These are phyloP conservation scores for Phylloscopus whistleri DNA, from an alignment of 2,113 vertebrate species.

Conservation along the genomic window DNA sequence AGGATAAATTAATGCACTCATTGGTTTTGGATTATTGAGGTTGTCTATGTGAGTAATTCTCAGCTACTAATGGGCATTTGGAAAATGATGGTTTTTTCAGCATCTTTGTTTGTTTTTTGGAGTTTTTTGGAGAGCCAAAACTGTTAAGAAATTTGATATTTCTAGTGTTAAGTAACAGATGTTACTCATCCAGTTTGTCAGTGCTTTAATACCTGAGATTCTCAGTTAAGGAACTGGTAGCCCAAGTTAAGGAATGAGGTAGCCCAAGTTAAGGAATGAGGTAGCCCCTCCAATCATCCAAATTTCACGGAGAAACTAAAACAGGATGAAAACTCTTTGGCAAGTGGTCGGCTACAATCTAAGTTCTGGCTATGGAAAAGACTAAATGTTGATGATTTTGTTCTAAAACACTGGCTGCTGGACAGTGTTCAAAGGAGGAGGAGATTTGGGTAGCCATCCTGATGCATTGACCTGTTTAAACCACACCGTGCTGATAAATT, in stretches of 20 bases:
- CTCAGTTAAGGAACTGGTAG: background rate
- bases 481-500: background rate
- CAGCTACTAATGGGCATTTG: background rate
- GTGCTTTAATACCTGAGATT: background rate
- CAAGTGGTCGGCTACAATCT: background rate
- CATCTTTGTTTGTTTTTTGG: background rate
- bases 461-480: background rate
- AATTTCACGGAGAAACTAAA: background rate
- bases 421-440: background rate
- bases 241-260: background rate
- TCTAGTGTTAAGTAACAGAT: background rate
- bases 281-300: background rate
- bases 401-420: background rate
- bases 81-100: background rate
- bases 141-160: background rate
- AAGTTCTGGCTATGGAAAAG: background rate
- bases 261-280: background rate
- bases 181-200: background rate
- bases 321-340: background rate
- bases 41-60: background rate
- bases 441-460: background rate
- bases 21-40: background rate
- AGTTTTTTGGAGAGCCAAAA: background rate
- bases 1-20: background rate
- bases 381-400: background rate